Percentiles rank a stretch among this genome's conserved stretches.
Conservation (phyloP, 2,797 vertebrate species). For the Linurgus olivaceus region DNA sequence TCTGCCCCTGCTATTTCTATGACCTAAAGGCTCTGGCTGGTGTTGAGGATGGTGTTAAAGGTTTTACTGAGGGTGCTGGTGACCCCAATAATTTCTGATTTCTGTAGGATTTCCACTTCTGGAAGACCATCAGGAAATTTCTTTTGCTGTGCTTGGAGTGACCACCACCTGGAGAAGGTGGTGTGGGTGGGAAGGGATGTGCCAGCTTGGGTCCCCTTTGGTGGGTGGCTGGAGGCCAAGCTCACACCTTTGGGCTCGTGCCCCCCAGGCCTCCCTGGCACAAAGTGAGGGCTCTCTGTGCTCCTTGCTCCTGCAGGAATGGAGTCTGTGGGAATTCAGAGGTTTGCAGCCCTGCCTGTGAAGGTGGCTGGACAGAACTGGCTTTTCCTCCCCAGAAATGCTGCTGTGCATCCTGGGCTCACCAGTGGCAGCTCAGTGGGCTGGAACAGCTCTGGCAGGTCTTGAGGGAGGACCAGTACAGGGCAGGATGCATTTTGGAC, state of each 20-base stretch:
- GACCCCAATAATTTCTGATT: fast-evolving
- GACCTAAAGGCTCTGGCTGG: fast-evolving
- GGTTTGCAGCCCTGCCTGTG: background rate
- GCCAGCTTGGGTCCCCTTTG: fast-evolving
- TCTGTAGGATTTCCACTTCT: background rate
- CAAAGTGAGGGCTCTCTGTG: too few species aligned
- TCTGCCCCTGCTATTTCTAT: fast-evolving
- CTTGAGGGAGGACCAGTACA: background rate
- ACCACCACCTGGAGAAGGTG: background rate
- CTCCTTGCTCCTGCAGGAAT: background rate
- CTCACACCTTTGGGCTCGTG: fast-evolving
- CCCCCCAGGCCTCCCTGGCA: background rate
- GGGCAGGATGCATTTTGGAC: fast-evolving
- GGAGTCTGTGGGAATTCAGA: background rate
- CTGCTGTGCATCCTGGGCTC: background rate
- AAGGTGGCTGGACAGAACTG: fast-evolving
- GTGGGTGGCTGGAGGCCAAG: background rate
- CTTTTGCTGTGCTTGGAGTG: background rate
- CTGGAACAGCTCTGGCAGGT: background rate
- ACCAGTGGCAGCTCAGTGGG: background rate
- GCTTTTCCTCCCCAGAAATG: background rate
- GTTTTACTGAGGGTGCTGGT: background rate
- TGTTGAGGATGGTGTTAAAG: background rate
- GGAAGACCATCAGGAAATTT: too few species aligned
- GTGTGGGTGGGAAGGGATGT: background rate